Conservation (phyloP, 2,797 vertebrate genomes). For the Lagorchestes hirsutus region DNA sequence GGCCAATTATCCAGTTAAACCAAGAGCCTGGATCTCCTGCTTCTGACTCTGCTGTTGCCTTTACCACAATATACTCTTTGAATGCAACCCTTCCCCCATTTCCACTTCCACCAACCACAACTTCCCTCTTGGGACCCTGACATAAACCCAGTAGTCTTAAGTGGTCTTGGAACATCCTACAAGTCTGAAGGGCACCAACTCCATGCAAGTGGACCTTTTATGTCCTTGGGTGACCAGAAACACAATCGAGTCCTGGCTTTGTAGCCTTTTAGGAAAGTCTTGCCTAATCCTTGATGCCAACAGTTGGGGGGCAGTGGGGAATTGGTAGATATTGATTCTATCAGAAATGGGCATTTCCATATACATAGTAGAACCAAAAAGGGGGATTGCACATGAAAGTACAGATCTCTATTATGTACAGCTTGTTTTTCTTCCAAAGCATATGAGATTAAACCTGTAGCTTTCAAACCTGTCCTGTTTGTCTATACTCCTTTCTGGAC, state of each 20-base stretch:
- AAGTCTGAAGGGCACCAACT: background rate
- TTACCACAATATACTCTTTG: background rate
- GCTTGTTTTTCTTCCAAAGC: background rate
- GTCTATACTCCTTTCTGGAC: background rate
- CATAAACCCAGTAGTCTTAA: background rate
- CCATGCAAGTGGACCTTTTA: background rate
- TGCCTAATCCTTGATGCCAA: background rate
- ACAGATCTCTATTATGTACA: background rate
- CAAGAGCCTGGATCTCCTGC: background rate
- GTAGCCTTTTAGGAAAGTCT: background rate
- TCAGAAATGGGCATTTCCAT: background rate
- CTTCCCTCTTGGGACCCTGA: background rate
- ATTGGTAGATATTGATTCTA: background rate
- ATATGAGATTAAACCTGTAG: background rate
- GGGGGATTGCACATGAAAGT: background rate
- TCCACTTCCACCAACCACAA: background rate
- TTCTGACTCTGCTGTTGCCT: background rate
- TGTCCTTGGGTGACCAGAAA: background rate
- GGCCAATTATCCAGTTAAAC: background rate
- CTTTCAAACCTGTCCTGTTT: background rate
- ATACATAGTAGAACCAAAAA: background rate
- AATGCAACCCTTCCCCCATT: background rate
- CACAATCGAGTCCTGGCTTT: background rate
- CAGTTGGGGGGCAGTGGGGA: background rate
- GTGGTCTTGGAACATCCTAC: background rate